phyloP scores from a whole-genome alignment of 1,140 invertebrate species.

The Euwallacea fornicatus region DNA sequence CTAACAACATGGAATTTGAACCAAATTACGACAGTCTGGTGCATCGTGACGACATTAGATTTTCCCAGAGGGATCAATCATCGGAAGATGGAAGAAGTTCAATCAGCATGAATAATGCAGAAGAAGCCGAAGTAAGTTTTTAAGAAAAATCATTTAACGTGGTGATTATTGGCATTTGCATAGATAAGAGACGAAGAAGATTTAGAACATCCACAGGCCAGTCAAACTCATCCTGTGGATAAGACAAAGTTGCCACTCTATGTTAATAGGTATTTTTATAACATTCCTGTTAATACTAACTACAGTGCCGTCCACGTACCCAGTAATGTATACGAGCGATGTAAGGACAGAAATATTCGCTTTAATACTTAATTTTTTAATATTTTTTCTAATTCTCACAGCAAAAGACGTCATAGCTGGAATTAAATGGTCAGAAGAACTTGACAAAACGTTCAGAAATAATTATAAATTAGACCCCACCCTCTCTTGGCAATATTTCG shows the following conservation, averaged over 20 bases:
- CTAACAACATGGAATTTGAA: too few species aligned
- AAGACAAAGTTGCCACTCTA: slow-evolving; percentile 60
- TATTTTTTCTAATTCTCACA: slow-evolving; percentile 49
- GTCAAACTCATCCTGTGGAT: slow-evolving; percentile 55
- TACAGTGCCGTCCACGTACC: slow-evolving; percentile 92
- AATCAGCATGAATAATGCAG: too few species aligned
- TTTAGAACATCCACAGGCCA: slow-evolving; percentile 46
- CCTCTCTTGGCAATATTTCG: slow-evolving; percentile 96
- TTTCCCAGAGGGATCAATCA: slow-evolving; percentile 46
- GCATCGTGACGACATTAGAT: neutral
- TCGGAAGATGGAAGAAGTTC: too few species aligned
- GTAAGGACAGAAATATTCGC: slow-evolving; percentile 58
- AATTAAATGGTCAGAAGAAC: slow-evolving; percentile 79
- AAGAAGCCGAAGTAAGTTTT: neutral
- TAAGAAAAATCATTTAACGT: neutral
- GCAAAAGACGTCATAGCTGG: slow-evolving; percentile 67
- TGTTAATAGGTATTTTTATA: slow-evolving; percentile 75
- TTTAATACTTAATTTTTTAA: neutral
- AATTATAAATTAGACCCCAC: slow-evolving; percentile 88
- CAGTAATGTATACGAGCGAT: slow-evolving; percentile 91
- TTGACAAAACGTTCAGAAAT: slow-evolving; percentile 84
- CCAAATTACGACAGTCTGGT: too few species aligned
- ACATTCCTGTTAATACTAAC: slow-evolving; percentile 78
- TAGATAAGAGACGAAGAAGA: slow-evolving; percentile 43
- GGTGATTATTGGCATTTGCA: neutral